Percentiles rank a stretch among this genome's conserved stretches.
Evolutionary conservation across 2,797 vertebrate species (phyloP).

Genomic region (Pseudochirops cupreus): DNA sequence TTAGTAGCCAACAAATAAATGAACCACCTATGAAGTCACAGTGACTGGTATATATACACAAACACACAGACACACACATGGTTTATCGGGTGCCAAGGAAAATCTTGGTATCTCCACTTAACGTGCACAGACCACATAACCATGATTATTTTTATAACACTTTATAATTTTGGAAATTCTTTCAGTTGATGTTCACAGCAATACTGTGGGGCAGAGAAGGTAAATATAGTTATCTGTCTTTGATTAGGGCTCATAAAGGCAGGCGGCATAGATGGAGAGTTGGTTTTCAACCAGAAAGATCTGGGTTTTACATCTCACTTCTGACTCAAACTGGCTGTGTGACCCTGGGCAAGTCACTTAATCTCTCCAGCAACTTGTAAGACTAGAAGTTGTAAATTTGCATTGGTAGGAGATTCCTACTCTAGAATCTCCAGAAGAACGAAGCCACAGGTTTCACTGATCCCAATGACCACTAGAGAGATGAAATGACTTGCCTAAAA

Average conservation of each 20-base stretch:
- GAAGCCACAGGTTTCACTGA: neutral
- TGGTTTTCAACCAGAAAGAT: neutral
- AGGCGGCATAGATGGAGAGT: neutral
- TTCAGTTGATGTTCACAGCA: neutral
- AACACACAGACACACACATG: neutral
- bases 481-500: neutral
- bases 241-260: neutral
- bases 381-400: neutral
- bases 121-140: neutral
- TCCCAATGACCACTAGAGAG: neutral
- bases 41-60: neutral
- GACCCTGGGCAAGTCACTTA: neutral
- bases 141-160: no score
- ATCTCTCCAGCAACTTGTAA: neutral
- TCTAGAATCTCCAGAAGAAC: neutral
- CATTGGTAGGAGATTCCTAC: neutral
- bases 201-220: neutral
- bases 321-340: neutral
- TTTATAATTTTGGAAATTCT: neutral
- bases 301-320: neutral
- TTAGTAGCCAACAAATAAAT: neutral
- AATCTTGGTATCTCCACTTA: neutral
- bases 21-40: neutral
- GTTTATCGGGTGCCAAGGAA: neutral
- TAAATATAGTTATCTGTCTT: neutral